Evolutionary conservation across 1,140 invertebrate genomes (phyloP).

Genomic region (Eriosoma lanigerum): DNA sequence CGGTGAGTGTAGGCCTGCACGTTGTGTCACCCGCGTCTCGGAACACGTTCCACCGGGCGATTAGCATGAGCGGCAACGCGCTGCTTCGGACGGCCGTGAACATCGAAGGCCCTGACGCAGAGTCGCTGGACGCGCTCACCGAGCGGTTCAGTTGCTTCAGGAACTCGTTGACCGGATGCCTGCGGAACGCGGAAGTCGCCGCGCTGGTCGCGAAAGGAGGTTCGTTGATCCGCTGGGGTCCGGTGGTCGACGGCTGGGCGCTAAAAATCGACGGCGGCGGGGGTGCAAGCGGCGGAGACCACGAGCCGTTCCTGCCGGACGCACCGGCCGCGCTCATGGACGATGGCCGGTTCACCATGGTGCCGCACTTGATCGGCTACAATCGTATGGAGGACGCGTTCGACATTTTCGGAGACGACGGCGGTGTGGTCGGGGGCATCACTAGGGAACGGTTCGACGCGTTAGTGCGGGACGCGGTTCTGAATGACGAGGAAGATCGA

Average conservation of each 20-base stretch:
- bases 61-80: slow-evolving; percentile 74
- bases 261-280: slow-evolving; percentile 63
- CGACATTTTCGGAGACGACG: slow-evolving; percentile 58
- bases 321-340: slow-evolving; percentile 66
- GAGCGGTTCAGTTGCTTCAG: slow-evolving; percentile 66
- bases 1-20: slow-evolving; percentile 72
- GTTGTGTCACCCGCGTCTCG: slow-evolving; percentile 65
- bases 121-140: slow-evolving; percentile 62
- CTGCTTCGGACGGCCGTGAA: slow-evolving; percentile 64
- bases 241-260: slow-evolving; percentile 68
- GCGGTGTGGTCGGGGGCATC: slow-evolving; percentile 59
- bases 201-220: slow-evolving; percentile 65
- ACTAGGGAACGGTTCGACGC: slow-evolving; percentile 59
- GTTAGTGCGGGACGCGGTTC: slow-evolving; percentile 64
- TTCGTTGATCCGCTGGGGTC: slow-evolving; percentile 69
- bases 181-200: slow-evolving; percentile 65
- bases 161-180: slow-evolving; percentile 67
- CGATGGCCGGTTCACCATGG: slow-evolving; percentile 62
- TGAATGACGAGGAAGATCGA: slow-evolving; percentile 57
- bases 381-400: slow-evolving; percentile 78
- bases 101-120: slow-evolving; percentile 59
- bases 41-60: slow-evolving; percentile 67
- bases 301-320: slow-evolving; percentile 67
- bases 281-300: slow-evolving; percentile 63
- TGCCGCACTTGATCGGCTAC: slow-evolving; percentile 72